Base-by-base conservation (phyloP, 2,888 invertebrate species). In the Zaprionus obscuricornis region DNA sequence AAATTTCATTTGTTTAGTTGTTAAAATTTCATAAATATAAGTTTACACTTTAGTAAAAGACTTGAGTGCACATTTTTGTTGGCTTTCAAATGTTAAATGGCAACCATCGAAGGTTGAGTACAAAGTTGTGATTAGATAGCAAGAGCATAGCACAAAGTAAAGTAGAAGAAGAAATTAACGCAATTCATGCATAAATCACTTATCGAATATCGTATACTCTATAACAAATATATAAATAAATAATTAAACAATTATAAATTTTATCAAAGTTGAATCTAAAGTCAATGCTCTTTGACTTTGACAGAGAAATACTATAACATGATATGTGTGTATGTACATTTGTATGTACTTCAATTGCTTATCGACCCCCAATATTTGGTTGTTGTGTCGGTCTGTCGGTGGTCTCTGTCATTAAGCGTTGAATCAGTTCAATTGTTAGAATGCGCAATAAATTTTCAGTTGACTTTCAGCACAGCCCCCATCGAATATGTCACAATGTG, bases 381-480 rank as follows among this genome's bases (percentile, higher is more conserved):
- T n/a, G 16, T 13, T 7, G 22, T 42, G 18, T 33, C 42, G 36
- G 22, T n/a, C n/a, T n/a, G 10, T 34, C 18, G 5, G 10, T 20
- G 14, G 17, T 31, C 26, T 45, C 36, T 43, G 50, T 67, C 49
- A 37, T 22, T 47, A 43, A 73, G 63, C 62, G 50, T 49, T 59
- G 72, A 58, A 39, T 55, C 37, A 17, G n/a, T n/a, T n/a, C n/a
- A 67, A 59, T 52, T 66, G 26, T 26, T 34, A 20, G 72, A 52
- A 52, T 50, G 60, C 73, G 60, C 67, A 73, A 73, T 71, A 62
- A 54, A 64, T 57, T 57, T 58, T 50, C 14, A 67, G 52, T 73
- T 73, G 73, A 75, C 64, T 45, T 39, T 47, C 6, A 55, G 39
- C 37, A 51, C 34, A 29, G 46, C 5, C 37, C n/a, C 52, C 57